These are phyloP conservation scores for Syngnathus scovelli DNA, from an alignment of 2,113 vertebrate species.

Conservation along the genomic window DNA sequence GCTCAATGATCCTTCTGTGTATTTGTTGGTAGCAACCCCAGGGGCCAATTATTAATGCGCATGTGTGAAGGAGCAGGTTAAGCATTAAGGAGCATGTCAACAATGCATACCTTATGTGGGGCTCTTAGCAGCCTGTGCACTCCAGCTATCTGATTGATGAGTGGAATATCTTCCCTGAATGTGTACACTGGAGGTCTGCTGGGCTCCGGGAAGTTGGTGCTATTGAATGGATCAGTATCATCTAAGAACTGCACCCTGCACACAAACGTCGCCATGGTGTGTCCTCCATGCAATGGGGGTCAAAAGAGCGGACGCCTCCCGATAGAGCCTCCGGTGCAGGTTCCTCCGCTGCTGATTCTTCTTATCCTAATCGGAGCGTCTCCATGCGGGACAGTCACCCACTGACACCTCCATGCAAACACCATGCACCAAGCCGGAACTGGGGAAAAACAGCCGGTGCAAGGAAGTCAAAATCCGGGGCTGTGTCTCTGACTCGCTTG, in stretches of 20 bases:
- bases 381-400: conserved; percentile 1
- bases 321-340: conserved; percentile 40
- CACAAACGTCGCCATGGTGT: conserved; percentile 85
- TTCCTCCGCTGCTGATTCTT: conserved; percentile 5
- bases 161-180: conserved; percentile 88
- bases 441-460: conserved; percentile 18
- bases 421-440: not conserved
- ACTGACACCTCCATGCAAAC: not conserved
- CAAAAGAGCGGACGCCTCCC: conserved; percentile 47
- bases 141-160: conserved; percentile 87
- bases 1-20: conserved; percentile 11
- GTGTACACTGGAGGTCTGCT: conserved; percentile 89
- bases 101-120: conserved; percentile 84
- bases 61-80: conserved; percentile 7
- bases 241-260: conserved; percentile 95
- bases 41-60: conserved; percentile 41
- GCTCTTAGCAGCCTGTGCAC: conserved; percentile 88
- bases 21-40: conserved; percentile 42
- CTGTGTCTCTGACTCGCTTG: not conserved
- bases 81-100: not conserved
- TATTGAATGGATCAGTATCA: conserved; percentile 96
- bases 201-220: conserved; percentile 95
- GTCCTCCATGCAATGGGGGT: conserved; percentile 74
- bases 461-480: conserved; percentile 31
- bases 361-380: conserved; percentile 3